Evolutionary conservation across 2,113 vertebrate species (phyloP).

Genomic region (Chaetodon auriga): DNA sequence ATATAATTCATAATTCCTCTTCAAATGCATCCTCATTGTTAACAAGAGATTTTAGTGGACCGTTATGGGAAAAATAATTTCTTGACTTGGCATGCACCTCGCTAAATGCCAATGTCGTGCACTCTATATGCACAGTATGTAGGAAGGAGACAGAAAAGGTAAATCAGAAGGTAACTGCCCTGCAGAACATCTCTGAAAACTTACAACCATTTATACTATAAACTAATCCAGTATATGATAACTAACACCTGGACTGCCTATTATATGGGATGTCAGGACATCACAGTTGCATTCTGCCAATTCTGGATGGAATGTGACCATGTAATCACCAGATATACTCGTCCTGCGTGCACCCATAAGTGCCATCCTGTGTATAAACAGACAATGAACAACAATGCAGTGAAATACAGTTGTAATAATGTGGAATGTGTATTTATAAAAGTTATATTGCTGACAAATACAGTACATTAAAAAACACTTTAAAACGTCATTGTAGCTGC

Average conservation of each 20-base stretch:
- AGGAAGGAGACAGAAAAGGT: not conserved
- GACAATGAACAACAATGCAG: no score
- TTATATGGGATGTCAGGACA: not conserved
- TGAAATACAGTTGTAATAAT: no score
- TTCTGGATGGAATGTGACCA: not conserved
- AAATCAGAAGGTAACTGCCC: not conserved
- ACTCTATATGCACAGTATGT: not conserved
- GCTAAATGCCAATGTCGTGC: not conserved
- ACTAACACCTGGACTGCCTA: not conserved
- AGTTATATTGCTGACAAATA: no score
- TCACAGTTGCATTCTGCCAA: not conserved
- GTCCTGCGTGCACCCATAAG: no score
- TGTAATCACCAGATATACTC: not conserved
- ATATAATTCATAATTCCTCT: not conserved
- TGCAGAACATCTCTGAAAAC: not conserved
- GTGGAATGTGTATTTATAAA: no score
- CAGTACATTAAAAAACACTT: no score
- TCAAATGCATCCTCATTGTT: not conserved
- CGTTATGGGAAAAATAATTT: not conserved
- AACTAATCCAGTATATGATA: not conserved
- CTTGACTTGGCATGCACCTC: not conserved
- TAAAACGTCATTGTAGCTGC: no score
- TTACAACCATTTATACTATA: not conserved
- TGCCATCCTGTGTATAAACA: no score
- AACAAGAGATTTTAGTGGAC: slow-evolving; percentile 1